A percentile compares a stretch with the other conserved stretches of the same genome.
Conservation (phyloP, 2,888 invertebrate genomes). For the Salpingus planirostris region DNA sequence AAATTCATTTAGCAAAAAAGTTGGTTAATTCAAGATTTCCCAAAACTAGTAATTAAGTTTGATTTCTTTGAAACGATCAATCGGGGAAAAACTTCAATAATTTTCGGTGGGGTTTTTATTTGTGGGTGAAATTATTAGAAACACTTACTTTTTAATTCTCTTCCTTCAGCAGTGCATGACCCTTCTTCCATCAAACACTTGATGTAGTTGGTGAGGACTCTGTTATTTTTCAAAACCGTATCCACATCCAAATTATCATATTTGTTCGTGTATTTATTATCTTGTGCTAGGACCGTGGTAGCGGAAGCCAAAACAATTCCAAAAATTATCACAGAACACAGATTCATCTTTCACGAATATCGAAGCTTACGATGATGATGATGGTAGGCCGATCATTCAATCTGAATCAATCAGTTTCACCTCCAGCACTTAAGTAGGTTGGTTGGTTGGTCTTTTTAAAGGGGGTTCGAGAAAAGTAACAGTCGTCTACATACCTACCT, state of each 20-base stretch:
- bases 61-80: no score
- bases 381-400: conserved; percentile 6
- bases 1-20: no score
- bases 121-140: not conserved
- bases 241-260: conserved; percentile 45
- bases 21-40: no score
- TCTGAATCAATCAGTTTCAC: conserved; percentile 4
- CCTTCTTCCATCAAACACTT: conserved; percentile 54
- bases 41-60: no score
- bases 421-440: conserved; percentile 1
- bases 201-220: conserved; percentile 52
- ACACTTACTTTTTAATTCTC: conserved; percentile 54
- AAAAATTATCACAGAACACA: conserved; percentile 29
- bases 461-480: conserved; percentile 30
- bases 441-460: conserved; percentile 4
- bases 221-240: conserved; percentile 46
- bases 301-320: no score
- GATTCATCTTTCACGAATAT: conserved; percentile 19
- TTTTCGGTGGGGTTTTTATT: no score
- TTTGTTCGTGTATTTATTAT: conserved; percentile 21
- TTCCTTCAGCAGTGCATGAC: conserved; percentile 50
- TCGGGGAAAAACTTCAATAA: no score
- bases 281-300: conserved; percentile 20
- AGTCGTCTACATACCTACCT: no score
- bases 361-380: no score